phyloP scores from a whole-genome alignment of 2,113 vertebrate species.

The Paradisaea rubra region DNA sequence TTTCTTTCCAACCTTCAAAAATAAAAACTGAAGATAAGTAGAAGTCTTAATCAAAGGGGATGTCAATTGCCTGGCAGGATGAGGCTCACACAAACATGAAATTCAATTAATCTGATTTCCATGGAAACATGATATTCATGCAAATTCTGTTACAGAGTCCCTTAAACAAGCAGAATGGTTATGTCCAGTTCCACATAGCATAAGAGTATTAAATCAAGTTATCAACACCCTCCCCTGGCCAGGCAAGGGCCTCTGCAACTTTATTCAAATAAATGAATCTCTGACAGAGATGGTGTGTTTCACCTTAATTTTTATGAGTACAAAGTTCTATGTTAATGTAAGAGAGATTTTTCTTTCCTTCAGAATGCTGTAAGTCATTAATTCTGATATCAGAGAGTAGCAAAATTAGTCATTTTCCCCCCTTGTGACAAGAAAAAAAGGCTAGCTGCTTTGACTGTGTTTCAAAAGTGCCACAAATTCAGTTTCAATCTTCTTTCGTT shows the following conservation, averaged over 20 bases:
- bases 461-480: neutral
- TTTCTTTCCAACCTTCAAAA: neutral
- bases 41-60: neutral
- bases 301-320: neutral
- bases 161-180: neutral
- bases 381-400: neutral
- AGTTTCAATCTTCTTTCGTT: neutral
- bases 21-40: neutral
- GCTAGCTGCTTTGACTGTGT: neutral
- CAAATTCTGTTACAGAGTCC: neutral
- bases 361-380: neutral
- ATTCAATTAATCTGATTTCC: neutral
- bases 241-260: neutral
- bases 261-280: neutral
- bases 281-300: neutral
- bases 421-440: neutral
- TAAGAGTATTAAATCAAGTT: neutral
- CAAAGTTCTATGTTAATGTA: neutral
- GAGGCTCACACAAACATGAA: neutral
- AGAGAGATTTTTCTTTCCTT: neutral
- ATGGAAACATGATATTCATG: neutral
- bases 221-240: neutral
- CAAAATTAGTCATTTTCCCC: conserved; percentile 6
- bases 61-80: neutral
- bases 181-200: neutral